Evolutionary conservation across 35 echinoderm and acorn worm genomes (phyloP).

Genomic region (Patiria miniata): DNA sequence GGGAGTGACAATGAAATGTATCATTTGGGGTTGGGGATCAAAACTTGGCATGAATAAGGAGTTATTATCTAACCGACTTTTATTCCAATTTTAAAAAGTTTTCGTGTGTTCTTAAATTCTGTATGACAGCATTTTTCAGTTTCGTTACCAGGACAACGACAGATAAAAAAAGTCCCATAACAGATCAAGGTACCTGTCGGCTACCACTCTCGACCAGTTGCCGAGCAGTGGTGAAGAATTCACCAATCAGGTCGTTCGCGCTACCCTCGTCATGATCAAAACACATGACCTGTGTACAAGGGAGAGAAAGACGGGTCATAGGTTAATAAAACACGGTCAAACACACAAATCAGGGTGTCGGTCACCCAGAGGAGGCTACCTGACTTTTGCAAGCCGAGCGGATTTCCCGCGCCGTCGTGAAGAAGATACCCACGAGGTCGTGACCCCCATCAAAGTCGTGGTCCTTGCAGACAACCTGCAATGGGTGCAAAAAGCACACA

Average conservation of each 20-base stretch:
- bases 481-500: slow-evolving; percentile 15
- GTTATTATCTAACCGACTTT: too few species aligned
- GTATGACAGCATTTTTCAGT: slow-evolving; percentile 31
- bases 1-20: not conserved
- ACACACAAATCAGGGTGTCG: not conserved
- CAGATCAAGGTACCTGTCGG: slow-evolving; percentile 75
- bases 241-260: slow-evolving; percentile 97
- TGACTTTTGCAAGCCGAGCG: slow-evolving; percentile 70
- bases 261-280: slow-evolving; percentile 99
- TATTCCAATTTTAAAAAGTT: too few species aligned
- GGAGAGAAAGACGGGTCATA: slow-evolving; percentile 36
- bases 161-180: slow-evolving; percentile 25
- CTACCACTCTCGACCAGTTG: slow-evolving; percentile 90
- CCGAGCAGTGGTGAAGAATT: slow-evolving; percentile 88
- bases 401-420: slow-evolving; percentile 79
- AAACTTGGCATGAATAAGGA: slow-evolving; percentile 3
- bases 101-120: not conserved
- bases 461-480: slow-evolving; percentile 90
- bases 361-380: slow-evolving; percentile 69
- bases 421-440: slow-evolving; percentile 91
- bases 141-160: slow-evolving; percentile 35
- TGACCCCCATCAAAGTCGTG: slow-evolving; percentile 96
- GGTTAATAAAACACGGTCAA: slow-evolving; percentile 19
- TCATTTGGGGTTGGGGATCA: not conserved
- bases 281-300: slow-evolving; percentile 75